Base-by-base conservation (phyloP, 2,113 vertebrate species). In the Caracal caracal region DNA sequence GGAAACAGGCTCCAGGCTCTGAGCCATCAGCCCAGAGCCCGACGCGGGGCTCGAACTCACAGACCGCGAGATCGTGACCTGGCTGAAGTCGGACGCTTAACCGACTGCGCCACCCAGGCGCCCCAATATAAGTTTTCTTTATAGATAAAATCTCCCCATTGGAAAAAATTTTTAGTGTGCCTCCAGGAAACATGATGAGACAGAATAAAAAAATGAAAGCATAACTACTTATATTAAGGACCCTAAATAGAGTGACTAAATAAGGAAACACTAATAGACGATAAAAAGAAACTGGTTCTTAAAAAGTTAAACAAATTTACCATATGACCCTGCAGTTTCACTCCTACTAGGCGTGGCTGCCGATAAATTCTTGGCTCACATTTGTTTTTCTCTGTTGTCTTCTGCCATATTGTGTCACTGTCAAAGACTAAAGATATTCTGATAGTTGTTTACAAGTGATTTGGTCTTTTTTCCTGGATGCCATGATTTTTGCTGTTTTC, bases 231-330 rank as follows among this genome's bases (percentile, higher is more conserved):
- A 53, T n/a, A 43, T 26, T 70, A 71, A 56, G 35, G 89, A 47
- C 35, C 63, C 76, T 81, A 79, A 65, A 49, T 35, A 81, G 28
- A 93, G 35, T 56, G 63, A 43, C 24, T 93, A 85, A 63, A 15
- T 66, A 65, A 86, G 82, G 30, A 43, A 93, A 80, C 24, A 61
- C 49, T 79, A 47, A 30, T 80, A 81, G 75, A 37, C 59, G 79
- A 56, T 87, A 33, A 70, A 93, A 93, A 24, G 51, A 80, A 94
- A 71, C 16, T 61, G 37, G 26, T 70, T 93, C 75, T 49, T 94
- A 24, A 70, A 70, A 92, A 80, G 10, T 59, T 93, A 70, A 87
- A 53, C 10, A 56, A 61, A 47, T 68, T 20, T 79, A 66, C 71
- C 61, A 10, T 43, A 20, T 68, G 71, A 79, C 61, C 47, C 16